phyloP scores from a whole-genome alignment of 92 coral and sea anemone genomes.

The Isaurus tuberculatus region DNA sequence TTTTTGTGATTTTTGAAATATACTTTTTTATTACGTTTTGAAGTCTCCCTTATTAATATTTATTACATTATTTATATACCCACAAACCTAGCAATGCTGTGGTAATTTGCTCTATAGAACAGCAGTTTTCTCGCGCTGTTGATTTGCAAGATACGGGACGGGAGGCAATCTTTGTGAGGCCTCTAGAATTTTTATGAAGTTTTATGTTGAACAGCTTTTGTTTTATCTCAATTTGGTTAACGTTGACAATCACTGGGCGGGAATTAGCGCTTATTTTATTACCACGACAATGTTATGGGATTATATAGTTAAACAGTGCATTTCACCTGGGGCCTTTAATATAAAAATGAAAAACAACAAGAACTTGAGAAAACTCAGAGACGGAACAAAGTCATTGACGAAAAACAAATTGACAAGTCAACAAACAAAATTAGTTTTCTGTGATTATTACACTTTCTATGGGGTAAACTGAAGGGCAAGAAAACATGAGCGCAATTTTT shows the following conservation, averaged over 20 bases:
- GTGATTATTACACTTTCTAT: background rate
- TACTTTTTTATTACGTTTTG: too few species aligned
- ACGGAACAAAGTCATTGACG: background rate
- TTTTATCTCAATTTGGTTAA: constrained; percentile 36
- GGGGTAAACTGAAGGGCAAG: background rate
- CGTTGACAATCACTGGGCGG: constrained; percentile 18
- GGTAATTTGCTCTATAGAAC: background rate
- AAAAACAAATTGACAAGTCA: background rate
- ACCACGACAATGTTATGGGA: constrained; percentile 28
- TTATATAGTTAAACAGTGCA: constrained; percentile 10
- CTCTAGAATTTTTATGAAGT: background rate
- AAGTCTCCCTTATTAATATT: too few species aligned
- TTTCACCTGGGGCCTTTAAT: constrained; percentile 1
- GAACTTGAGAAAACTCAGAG: background rate
- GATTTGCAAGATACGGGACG: too few species aligned
- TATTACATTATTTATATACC: too few species aligned
- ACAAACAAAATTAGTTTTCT: background rate
- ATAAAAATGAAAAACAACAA: constrained; percentile 4
- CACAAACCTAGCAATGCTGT: too few species aligned
- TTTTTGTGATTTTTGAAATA: too few species aligned
- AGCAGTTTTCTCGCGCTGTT: background rate
- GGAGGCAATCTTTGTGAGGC: background rate
- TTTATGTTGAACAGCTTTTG: constrained; percentile 17
- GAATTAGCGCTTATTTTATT: constrained; percentile 31
- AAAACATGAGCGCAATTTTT: background rate